Conservation (phyloP, 1,140 invertebrate genomes). For the Drosophila lacteicornis region DNA sequence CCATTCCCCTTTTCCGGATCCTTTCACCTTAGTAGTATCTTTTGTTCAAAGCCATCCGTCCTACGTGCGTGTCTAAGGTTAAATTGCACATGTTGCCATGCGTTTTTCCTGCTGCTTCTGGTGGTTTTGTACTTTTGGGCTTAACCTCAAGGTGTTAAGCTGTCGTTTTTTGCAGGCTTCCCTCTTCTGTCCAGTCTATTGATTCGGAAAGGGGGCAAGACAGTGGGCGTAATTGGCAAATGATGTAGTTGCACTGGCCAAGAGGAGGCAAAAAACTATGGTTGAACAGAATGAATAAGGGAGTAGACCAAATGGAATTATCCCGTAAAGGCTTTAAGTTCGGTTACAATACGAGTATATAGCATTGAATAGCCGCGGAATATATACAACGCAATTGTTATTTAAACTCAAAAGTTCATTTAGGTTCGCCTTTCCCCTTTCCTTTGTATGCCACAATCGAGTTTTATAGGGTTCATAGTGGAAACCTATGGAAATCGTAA, state of each 20-base stretch:
- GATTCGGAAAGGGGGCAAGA: conserved; percentile 22
- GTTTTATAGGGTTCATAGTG: neutral
- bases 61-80: conserved; percentile 66
- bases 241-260: conserved; percentile 34
- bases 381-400: neutral
- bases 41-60: conserved; percentile 52
- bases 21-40: conserved; percentile 44
- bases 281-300: neutral
- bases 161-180: conserved; percentile 42
- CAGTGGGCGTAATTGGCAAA: conserved; percentile 50
- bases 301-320: neutral
- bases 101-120: conserved; percentile 57
- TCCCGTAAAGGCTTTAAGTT: neutral
- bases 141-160: conserved; percentile 69
- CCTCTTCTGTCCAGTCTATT: conserved; percentile 33
- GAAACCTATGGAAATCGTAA: neutral
- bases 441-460: neutral
- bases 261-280: neutral
- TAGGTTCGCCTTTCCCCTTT: neutral
- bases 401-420: neutral
- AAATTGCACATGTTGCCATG: conserved; percentile 72
- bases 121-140: conserved; percentile 50
- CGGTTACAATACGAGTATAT: neutral
- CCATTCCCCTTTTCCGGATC: neutral
- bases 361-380: no score